These are phyloP conservation scores for Agelastica alni DNA, from an alignment of 2,888 invertebrate species.

Conservation along the genomic window DNA sequence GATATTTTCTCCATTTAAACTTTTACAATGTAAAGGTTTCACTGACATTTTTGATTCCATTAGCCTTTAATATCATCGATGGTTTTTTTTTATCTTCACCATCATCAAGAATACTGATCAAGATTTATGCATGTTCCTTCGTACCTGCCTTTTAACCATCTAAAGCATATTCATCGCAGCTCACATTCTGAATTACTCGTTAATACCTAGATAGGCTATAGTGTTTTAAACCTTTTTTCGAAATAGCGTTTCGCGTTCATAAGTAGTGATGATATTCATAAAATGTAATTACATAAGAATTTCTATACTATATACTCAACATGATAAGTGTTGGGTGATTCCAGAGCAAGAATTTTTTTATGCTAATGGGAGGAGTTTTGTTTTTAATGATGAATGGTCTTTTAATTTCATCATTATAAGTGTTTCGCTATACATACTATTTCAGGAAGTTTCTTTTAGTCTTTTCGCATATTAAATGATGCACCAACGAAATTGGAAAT, in stretches of 20 bases:
- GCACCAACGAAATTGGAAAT: no score
- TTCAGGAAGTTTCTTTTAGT: no score
- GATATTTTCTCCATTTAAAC: conserved; percentile 23
- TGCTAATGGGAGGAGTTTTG: conserved; percentile 6
- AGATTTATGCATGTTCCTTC: conserved; percentile 18
- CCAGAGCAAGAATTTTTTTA: conserved; percentile 6
- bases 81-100: conserved; percentile 9
- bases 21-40: conserved; percentile 20
- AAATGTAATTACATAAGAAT: conserved; percentile 35
- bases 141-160: conserved; percentile 24
- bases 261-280: conserved; percentile 38
- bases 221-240: conserved; percentile 35
- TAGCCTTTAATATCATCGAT: conserved; percentile 2
- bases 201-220: conserved; percentile 41
- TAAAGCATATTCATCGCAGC: conserved; percentile 21
- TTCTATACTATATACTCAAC: conserved; percentile 22
- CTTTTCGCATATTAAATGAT: no score
- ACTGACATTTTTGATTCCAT: conserved; percentile 22
- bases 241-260: conserved; percentile 39
- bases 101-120: not conserved
- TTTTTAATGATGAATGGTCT: conserved; percentile 6
- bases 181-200: conserved; percentile 31
- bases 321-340: conserved; percentile 19
- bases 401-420: not conserved
- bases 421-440: not conserved